Base-by-base conservation (phyloP, 2,888 invertebrate species). In the Junonia oenone region DNA sequence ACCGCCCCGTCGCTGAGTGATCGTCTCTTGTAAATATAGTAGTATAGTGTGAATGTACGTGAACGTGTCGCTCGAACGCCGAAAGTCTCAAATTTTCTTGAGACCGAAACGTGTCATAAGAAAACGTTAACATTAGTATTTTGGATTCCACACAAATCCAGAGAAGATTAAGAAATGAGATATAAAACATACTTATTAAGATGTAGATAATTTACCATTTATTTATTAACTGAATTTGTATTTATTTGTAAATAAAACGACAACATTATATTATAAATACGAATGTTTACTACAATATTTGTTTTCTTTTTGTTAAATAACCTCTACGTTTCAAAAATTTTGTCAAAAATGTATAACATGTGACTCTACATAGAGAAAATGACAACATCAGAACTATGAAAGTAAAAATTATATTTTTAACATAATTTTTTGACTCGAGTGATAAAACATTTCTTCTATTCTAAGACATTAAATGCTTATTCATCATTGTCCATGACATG, bases 191-290 rank as follows among this genome's bases (percentile, higher is more conserved):
- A 89, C 81, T 85, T 88, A 86, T 87, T 90, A 90, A 90, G 89
- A 82, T 90, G 90, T 90, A 90, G 90, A 90, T 90, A 90, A 88
- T 87, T 89, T 90, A 90, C 90, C 90, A 90, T 88, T 89, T 90
- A 90, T 90, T 90, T 90, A 90, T 90, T 90, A 90, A 90, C 90
- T 88, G 88, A 90, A 90, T 90, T 90, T 90, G 90, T 90, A 90
- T 90, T 90, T 90, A 90, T 90, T 90, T 90, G 90, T 90, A 90
- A 89, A 90, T 90, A 90, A 90, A 90, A 87, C 83, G 78, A 88
- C 83, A 83, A 85, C 84, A 88, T 83, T 86, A 88, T 90, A 87
- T 87, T 89, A 90, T 87, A 90, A 88, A 89, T 89, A 87, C 89
- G 87, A 90, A 90, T 90, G 90, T 89, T 90, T 90, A 90, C 85